These are phyloP conservation scores for Gambusia affinis DNA, from an alignment of 2,113 vertebrate genomes.

Conservation along the genomic window DNA sequence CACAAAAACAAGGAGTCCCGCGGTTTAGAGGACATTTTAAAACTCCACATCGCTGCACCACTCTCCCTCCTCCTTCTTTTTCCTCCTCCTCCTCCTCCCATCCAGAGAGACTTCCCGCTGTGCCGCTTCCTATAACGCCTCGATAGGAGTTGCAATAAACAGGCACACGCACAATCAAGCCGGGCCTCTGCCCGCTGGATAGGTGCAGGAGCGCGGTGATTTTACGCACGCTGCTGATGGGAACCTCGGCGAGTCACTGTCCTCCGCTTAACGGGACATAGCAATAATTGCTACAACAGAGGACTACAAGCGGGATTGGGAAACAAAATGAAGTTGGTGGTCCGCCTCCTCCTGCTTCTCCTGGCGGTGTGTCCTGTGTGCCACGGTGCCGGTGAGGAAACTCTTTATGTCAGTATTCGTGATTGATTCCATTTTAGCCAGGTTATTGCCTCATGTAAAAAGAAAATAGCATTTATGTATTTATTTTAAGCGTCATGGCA, in stretches of 20 bases:
- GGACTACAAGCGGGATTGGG: conserved; percentile 25
- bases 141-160: conserved; percentile 18
- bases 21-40: neutral
- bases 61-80: neutral
- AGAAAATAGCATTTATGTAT: neutral
- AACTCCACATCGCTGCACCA: neutral
- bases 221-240: conserved; percentile 21
- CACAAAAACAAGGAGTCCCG: neutral
- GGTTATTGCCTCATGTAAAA: too few relatives aligned
- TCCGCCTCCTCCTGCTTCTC: conserved; percentile 42
- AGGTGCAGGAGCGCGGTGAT: neutral
- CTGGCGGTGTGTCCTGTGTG: conserved; percentile 35
- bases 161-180: conserved; percentile 21
- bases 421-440: neutral
- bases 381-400: conserved; percentile 61
- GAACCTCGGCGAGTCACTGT: neutral
- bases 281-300: neutral
- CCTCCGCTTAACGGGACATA: neutral
- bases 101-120: neutral
- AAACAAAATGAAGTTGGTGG: conserved; percentile 64
- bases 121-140: conserved; percentile 37
- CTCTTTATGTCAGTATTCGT: neutral
- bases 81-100: neutral
- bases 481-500: neutral
- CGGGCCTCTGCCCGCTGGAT: neutral